Percentiles rank a stretch among this genome's conserved stretches.
Conservation (phyloP, 1,140 invertebrate species). For the Pissodes strobi region DNA sequence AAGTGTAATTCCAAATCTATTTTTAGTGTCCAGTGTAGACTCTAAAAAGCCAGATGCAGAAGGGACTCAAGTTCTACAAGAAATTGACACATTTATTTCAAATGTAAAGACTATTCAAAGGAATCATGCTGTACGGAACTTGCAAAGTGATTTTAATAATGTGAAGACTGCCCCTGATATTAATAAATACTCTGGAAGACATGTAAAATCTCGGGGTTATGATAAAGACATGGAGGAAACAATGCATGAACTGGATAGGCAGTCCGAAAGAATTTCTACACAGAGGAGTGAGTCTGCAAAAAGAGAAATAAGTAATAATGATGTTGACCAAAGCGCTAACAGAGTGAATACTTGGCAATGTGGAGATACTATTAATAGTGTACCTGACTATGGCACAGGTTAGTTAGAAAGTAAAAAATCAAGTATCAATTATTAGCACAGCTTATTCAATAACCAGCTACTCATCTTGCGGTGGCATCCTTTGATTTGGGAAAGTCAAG, state of each 20-base stretch:
- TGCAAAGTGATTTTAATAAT: conserved; percentile 37
- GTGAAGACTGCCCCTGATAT: not conserved
- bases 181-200: not conserved
- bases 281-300: too few species aligned
- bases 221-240: conserved; percentile 10
- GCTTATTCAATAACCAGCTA: too few species aligned
- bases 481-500: too few species aligned
- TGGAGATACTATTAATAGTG: conserved; percentile 50
- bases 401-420: too few species aligned
- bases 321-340: conserved; percentile 39
- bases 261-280: conserved; percentile 27
- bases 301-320: not conserved
- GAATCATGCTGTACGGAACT: conserved; percentile 40
- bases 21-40: too few species aligned
- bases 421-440: too few species aligned
- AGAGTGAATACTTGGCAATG: conserved; percentile 46
- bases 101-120: conserved; percentile 59
- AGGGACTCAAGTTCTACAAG: conserved; percentile 57
- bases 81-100: conserved; percentile 62
- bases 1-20: too few species aligned
- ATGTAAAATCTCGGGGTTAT: not conserved
- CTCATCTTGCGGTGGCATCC: too few species aligned
- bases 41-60: conserved; percentile 37
- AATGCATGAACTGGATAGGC: conserved; percentile 27
- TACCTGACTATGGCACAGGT: conserved; percentile 55